phyloP scores from a whole-genome alignment of 2,797 vertebrate genomes.

The Phataginus tricuspis region DNA sequence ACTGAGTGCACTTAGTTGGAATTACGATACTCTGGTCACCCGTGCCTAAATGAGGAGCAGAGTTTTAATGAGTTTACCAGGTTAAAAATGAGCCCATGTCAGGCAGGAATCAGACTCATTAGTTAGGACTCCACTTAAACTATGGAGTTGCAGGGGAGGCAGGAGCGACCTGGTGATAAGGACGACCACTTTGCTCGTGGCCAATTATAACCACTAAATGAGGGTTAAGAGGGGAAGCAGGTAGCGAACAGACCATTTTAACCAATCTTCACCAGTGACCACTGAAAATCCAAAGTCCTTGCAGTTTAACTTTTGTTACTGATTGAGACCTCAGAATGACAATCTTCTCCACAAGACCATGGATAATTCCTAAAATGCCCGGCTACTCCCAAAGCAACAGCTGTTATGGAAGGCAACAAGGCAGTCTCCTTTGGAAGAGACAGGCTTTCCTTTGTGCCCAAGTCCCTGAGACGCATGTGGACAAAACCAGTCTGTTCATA shows the following conservation, averaged over 20 bases:
- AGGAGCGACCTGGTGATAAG: too few species aligned
- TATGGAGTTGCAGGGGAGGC: neutral
- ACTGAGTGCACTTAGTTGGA: conserved; percentile 55
- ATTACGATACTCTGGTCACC: conserved; percentile 73
- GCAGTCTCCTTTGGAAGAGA: neutral
- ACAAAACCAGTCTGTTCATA: neutral
- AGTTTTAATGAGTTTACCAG: conserved; percentile 71
- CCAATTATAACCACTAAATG: neutral
- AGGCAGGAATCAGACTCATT: conserved; percentile 68
- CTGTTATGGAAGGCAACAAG: neutral
- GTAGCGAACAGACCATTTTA: neutral
- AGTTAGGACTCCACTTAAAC: conserved; percentile 70
- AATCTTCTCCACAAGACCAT: neutral
- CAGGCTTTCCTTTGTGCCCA: neutral
- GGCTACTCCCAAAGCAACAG: neutral
- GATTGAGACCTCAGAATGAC: neutral
- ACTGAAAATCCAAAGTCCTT: neutral
- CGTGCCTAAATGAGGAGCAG: conserved; percentile 66
- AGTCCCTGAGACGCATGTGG: neutral
- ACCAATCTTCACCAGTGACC: neutral
- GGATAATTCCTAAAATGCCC: neutral
- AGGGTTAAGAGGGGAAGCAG: neutral
- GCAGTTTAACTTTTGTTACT: neutral
- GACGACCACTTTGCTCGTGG: neutral
- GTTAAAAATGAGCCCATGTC: conserved; percentile 69